phyloP scores from a whole-genome alignment of 2,113 vertebrate species.

The Nicator chloris region DNA sequence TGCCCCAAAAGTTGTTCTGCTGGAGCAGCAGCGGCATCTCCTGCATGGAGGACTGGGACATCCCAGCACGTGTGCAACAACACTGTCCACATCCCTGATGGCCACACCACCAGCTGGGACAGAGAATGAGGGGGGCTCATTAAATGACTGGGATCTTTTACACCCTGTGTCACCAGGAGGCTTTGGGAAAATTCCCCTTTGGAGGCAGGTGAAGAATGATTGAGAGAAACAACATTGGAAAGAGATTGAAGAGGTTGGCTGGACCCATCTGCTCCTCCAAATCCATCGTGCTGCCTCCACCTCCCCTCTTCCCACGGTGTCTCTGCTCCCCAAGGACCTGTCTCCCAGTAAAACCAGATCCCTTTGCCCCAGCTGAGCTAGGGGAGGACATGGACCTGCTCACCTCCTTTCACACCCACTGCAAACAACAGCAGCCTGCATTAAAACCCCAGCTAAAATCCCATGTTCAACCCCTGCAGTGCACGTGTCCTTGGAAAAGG shows the following conservation, averaged over 20 bases:
- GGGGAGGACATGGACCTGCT: background rate
- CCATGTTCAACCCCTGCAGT: background rate
- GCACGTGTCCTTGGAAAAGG: background rate
- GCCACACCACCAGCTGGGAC: background rate
- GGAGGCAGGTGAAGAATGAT: background rate
- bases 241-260: background rate
- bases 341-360: background rate
- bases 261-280: background rate
- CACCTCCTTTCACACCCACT: background rate
- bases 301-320: fast-evolving
- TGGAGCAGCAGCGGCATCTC: background rate
- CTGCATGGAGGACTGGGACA: background rate
- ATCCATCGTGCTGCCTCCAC: background rate
- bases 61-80: fast-evolving
- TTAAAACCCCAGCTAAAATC: background rate
- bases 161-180: background rate
- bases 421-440: background rate
- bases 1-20: background rate
- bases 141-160: background rate
- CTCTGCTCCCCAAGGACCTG: background rate
- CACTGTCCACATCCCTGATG: background rate
- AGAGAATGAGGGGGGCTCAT: background rate
- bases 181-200: background rate
- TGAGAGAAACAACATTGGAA: background rate
- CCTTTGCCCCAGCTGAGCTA: background rate